Percentiles rank a stretch among this genome's conserved stretches.
phyloP scores from a whole-genome alignment of 2,797 vertebrate species.

The Ctenosaura bakeri region DNA sequence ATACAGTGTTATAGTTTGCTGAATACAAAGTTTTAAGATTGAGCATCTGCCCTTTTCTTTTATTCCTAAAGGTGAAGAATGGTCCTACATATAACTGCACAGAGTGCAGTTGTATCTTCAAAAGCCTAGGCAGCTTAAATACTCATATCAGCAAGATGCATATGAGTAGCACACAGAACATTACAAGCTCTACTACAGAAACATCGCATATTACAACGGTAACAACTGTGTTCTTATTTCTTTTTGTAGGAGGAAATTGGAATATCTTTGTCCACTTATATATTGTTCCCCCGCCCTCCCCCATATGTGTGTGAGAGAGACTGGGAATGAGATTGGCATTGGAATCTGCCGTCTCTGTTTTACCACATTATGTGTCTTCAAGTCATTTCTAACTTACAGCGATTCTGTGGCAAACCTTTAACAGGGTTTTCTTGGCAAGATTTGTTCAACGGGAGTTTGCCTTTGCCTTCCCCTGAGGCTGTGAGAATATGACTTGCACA shows the following conservation, averaged over 20 bases:
- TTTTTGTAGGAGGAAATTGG: neutral
- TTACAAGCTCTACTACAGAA: conserved; percentile 69
- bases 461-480: too few species aligned
- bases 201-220: conserved; percentile 77
- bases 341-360: too few species aligned
- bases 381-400: too few species aligned
- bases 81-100: conserved; percentile 89
- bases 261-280: neutral
- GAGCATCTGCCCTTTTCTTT: neutral
- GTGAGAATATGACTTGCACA: too few species aligned
- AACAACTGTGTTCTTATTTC: conserved; percentile 55
- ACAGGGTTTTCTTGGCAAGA: too few species aligned
- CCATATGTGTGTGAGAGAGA: neutral
- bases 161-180: conserved; percentile 81
- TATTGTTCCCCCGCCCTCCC: neutral
- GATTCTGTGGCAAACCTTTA: too few species aligned
- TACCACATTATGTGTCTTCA: too few species aligned
- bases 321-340: too few species aligned
- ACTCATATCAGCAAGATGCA: conserved; percentile 99
- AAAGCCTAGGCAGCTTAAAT: conserved; percentile 96
- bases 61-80: conserved; percentile 82
- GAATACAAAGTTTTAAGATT: neutral
- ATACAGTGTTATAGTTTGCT: neutral
- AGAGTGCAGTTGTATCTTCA: conserved; percentile 98
- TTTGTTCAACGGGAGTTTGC: too few species aligned